Evolutionary conservation across 2,797 vertebrate species (phyloP).

Genomic region (Limosa lapponica): DNA sequence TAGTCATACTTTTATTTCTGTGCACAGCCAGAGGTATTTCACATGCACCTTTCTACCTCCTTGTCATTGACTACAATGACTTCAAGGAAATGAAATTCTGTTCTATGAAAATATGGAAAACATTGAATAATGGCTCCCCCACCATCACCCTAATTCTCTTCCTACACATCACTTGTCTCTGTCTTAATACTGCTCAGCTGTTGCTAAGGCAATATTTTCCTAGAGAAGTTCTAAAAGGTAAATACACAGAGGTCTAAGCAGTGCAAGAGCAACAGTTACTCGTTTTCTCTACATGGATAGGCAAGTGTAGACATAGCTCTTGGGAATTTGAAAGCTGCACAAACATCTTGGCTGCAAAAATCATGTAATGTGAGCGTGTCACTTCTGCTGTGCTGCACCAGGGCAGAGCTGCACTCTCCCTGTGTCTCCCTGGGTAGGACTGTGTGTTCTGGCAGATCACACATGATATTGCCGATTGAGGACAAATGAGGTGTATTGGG

Average conservation of each 20-base stretch:
- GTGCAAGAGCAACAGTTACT: background rate
- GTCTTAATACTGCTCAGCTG: background rate
- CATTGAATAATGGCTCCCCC: background rate
- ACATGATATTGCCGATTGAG: rapidly evolving
- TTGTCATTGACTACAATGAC: background rate
- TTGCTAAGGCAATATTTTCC: background rate
- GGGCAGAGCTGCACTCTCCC: background rate
- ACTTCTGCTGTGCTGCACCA: background rate
- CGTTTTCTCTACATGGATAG: rapidly evolving
- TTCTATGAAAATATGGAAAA: background rate
- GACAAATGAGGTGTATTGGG: rapidly evolving
- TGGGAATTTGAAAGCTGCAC: rapidly evolving
- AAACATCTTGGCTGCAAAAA: background rate
- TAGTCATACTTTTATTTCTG: background rate
- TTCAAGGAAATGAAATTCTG: background rate
- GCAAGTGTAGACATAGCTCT: background rate
- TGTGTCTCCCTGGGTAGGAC: background rate
- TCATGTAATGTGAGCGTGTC: rapidly evolving
- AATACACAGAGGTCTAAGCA: background rate
- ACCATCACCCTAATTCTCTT: background rate
- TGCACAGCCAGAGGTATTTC: background rate
- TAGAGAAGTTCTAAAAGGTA: background rate
- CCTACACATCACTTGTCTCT: background rate
- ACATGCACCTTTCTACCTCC: background rate
- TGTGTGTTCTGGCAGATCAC: rapidly evolving